Percentiles rank a stretch among this genome's conserved stretches.
These are phyloP conservation scores for Cynodonichthys magdalenae DNA, from an alignment of 2,797 vertebrate genomes.

Conservation along the genomic window DNA sequence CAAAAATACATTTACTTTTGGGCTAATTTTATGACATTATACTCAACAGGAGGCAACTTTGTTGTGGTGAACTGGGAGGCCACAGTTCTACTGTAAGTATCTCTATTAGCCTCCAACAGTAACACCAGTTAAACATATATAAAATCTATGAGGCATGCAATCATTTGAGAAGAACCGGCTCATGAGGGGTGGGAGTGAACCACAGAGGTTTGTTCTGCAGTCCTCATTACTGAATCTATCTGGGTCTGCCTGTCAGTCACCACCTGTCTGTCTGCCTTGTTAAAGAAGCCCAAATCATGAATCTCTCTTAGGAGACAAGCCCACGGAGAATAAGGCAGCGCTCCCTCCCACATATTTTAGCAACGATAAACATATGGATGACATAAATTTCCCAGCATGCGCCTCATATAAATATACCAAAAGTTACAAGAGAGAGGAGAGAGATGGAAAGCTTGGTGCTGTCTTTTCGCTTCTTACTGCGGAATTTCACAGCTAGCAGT, in stretches of 20 bases:
- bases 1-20: background rate
- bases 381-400: conserved; percentile 56
- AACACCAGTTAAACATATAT: conserved; percentile 58
- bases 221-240: conserved; percentile 70
- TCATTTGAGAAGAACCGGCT: conserved; percentile 54
- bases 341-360: conserved; percentile 55
- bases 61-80: background rate
- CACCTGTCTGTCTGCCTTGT: conserved; percentile 71
- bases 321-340: conserved; percentile 41
- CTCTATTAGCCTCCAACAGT: conserved; percentile 57
- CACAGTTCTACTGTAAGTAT: conserved; percentile 18
- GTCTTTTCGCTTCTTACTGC: conserved; percentile 61
- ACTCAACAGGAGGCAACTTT: conserved; percentile 12
- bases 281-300: conserved; percentile 61
- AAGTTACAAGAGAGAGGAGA: conserved; percentile 44
- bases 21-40: background rate
- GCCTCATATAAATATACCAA: conserved; percentile 66
- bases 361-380: conserved; percentile 64
- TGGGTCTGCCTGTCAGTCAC: conserved; percentile 70
- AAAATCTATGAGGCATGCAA: conserved; percentile 69
- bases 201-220: conserved; percentile 50
- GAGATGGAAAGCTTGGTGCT: conserved; percentile 33
- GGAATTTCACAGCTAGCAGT: conserved; percentile 58
- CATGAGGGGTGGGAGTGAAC: conserved; percentile 35
- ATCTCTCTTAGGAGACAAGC: conserved; percentile 61